Evolutionary conservation across 2,113 vertebrate genomes (phyloP), one percentile per base, ranked within the genome.

Genomic region (Odontesthes bonariensis): DNA sequence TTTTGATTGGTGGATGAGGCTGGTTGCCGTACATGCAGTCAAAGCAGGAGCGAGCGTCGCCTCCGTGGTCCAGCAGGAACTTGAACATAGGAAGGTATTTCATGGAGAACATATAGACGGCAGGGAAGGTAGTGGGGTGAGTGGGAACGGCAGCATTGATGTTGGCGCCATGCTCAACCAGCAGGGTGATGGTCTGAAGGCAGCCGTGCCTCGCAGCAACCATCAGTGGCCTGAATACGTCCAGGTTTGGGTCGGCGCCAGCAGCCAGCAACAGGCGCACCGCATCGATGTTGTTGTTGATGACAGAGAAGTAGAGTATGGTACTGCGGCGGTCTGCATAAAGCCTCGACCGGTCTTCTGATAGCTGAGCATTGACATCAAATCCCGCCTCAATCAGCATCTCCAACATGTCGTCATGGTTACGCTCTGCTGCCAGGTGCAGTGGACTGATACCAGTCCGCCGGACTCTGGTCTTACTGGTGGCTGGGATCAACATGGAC

Each of bases 271-370:
- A 92, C 92, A 96, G 91, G 54, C 90, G 84, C 0, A 95, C 94
- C 2, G 95, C 95, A 0, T 95, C 86, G 0, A 94, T 72, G 17
- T 99, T 98, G 86, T 95, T 96, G 85, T 98, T 97, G 76, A 90
- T 84, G 74, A 98, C 96, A 0, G 96, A 88, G 46, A 96, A 98
- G 83, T 97, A 99, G 60, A 99, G 95, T 0, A 93, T 88, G 0
- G 95, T 97, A 75, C 88, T 96, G 44, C 98, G 96, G 1, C 95
- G 94, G 90, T 99, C 98, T 83, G 98, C 97, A 0, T 97, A 97
- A 58, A 97, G 92, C 53, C 94, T 93, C 3, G 94, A 92, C 0
- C 95, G 91, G 19, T 97, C 96, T 0, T 88, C 87, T 0, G 96
- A 97, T 53, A 99, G 94, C 59, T 83, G 81, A 1, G 90, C 79